These are phyloP conservation scores for Metallyticus violacea DNA, from an alignment of 2,888 invertebrate genomes.

Conservation along the genomic window DNA sequence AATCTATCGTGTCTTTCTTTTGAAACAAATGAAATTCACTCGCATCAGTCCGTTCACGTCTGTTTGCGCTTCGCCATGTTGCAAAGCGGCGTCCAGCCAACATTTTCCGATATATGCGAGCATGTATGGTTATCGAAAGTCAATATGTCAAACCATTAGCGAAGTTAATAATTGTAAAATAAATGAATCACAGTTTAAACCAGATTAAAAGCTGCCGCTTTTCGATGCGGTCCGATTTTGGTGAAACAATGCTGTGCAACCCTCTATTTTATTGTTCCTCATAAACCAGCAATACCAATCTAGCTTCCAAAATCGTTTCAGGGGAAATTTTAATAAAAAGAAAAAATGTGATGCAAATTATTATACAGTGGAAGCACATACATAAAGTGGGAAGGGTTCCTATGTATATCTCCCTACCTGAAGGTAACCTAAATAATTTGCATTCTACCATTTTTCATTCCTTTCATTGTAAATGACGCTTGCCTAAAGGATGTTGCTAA, in stretches of 20 bases:
- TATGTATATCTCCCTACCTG: too few relatives aligned
- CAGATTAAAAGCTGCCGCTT: not conserved
- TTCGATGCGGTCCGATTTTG: not conserved
- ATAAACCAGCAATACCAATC: not conserved
- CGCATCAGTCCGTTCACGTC: not conserved
- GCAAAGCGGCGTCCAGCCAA: not conserved
- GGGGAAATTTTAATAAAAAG: not conserved
- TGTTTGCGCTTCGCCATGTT: not conserved
- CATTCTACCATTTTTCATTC: too few relatives aligned
- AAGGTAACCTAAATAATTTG: too few relatives aligned
- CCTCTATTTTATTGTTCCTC: slow-evolving; percentile 40
- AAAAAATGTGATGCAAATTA: not conserved
- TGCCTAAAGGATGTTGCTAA: too few relatives aligned
- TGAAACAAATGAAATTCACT: not conserved
- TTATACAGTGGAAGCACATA: too few relatives aligned
- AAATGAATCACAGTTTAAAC: not conserved
- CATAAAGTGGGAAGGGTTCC: too few relatives aligned
- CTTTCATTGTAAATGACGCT: too few relatives aligned
- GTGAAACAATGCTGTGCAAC: slow-evolving; percentile 9
- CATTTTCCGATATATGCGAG: not conserved
- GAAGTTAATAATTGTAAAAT: not conserved
- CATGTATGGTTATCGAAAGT: not conserved
- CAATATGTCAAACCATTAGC: not conserved
- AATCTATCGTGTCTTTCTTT: not conserved
- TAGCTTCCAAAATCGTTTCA: not conserved